Evolutionary conservation across 2,113 vertebrate genomes (phyloP).

Genomic region (Lathamus discolor): DNA sequence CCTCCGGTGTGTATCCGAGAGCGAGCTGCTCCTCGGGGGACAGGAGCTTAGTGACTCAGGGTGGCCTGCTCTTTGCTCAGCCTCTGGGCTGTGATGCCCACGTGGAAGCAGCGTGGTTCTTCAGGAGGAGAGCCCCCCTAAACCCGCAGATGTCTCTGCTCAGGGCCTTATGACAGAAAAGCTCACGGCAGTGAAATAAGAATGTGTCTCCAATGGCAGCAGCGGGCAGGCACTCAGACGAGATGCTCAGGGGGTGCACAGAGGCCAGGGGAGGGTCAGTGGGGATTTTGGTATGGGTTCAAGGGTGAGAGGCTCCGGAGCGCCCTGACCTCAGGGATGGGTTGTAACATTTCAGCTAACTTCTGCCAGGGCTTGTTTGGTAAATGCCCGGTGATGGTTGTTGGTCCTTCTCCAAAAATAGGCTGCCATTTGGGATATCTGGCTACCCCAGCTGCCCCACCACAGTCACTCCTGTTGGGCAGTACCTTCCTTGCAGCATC

Average conservation of each 20-base stretch:
- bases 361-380: accelerated
- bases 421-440: background rate
- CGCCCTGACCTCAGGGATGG: background rate
- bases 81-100: background rate
- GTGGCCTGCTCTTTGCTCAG: background rate
- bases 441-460: background rate
- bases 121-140: background rate
- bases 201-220: background rate
- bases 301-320: background rate
- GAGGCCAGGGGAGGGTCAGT: background rate
- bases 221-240: accelerated
- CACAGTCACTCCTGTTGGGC: background rate
- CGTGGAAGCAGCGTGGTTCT: background rate
- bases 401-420: background rate
- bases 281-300: background rate
- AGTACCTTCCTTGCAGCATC: background rate
- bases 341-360: background rate
- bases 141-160: background rate
- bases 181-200: background rate
- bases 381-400: background rate
- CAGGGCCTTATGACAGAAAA: background rate
- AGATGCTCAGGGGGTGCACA: accelerated
- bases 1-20: accelerated
- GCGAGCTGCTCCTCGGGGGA: background rate
- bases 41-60: background rate